Evolutionary conservation across 2,888 invertebrate genomes (phyloP).

Genomic region (Trichopria drosophilae): DNA sequence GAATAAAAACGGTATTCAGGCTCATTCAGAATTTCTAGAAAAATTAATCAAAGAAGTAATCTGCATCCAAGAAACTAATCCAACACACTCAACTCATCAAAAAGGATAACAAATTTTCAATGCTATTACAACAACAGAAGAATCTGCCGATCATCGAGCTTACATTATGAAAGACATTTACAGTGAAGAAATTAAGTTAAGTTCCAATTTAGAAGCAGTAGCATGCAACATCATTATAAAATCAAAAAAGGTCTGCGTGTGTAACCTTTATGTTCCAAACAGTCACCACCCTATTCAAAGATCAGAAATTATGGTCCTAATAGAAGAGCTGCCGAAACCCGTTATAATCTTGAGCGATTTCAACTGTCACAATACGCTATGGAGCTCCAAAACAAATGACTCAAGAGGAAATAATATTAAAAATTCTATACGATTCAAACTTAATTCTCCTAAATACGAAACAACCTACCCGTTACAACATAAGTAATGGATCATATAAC

Average conservation of each 20-base stretch:
- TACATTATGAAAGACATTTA: constrained; percentile 1
- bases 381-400: constrained; percentile 32
- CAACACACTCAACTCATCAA: neutral
- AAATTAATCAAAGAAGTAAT: neutral
- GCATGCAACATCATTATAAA: neutral
- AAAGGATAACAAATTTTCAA: constrained; percentile 4
- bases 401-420: constrained; percentile 25
- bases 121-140: constrained; percentile 3
- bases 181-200: constrained; percentile 1
- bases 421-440: constrained; percentile 26
- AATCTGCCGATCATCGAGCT: neutral
- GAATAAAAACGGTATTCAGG: neutral
- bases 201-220: constrained; percentile 1
- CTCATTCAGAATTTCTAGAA: neutral
- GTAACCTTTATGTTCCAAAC: constrained; percentile 8
- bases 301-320: neutral
- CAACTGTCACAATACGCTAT: constrained; percentile 32
- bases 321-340: neutral
- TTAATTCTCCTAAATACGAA: constrained; percentile 20
- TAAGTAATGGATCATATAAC: constrained; percentile 22
- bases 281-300: neutral
- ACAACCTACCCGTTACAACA: constrained; percentile 31
- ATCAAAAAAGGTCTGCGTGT: neutral
- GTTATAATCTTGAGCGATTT: constrained; percentile 24
- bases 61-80: constrained; percentile 5